Percentiles rank a stretch among this genome's conserved stretches.
Evolutionary conservation across 92 coral and sea anemone species (phyloP).

Genomic region (Palythoa heliodiscus): DNA sequence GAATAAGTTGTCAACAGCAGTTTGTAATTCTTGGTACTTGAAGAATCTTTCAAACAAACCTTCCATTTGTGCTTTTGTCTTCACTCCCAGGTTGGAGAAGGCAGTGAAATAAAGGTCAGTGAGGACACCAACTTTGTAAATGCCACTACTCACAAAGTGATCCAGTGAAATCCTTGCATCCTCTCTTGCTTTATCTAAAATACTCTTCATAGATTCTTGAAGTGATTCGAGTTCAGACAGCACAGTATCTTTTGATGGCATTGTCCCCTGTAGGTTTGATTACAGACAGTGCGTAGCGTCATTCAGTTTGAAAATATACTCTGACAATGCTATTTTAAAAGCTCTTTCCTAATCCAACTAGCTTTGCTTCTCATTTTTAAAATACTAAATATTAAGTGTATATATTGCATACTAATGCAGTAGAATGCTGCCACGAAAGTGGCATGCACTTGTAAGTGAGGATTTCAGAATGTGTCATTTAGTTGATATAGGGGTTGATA

Average conservation of each 20-base stretch:
- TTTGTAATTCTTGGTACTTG: slow-evolving; percentile 54
- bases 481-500: too few relatives aligned
- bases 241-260: slow-evolving; percentile 23
- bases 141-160: slow-evolving; percentile 71
- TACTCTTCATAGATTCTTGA: slow-evolving; percentile 31
- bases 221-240: slow-evolving; percentile 48
- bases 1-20: slow-evolving; percentile 67
- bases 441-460: too few relatives aligned
- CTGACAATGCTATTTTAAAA: neutral
- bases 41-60: slow-evolving; percentile 54
- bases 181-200: slow-evolving; percentile 67
- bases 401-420: too few relatives aligned
- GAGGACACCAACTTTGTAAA: slow-evolving; percentile 63
- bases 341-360: too few relatives aligned
- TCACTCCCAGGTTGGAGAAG: slow-evolving; percentile 62
- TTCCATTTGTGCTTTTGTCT: slow-evolving; percentile 71
- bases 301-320: neutral
- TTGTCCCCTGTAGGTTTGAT: neutral
- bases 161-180: slow-evolving; percentile 59
- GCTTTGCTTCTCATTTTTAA: too few relatives aligned
- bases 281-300: neutral
- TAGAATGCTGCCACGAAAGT: too few relatives aligned
- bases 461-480: too few relatives aligned
- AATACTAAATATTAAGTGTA: too few relatives aligned
- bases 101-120: slow-evolving; percentile 69